phyloP scores from a whole-genome alignment of 2,888 invertebrate species.

The Chrysotoxum bicinctum region DNA sequence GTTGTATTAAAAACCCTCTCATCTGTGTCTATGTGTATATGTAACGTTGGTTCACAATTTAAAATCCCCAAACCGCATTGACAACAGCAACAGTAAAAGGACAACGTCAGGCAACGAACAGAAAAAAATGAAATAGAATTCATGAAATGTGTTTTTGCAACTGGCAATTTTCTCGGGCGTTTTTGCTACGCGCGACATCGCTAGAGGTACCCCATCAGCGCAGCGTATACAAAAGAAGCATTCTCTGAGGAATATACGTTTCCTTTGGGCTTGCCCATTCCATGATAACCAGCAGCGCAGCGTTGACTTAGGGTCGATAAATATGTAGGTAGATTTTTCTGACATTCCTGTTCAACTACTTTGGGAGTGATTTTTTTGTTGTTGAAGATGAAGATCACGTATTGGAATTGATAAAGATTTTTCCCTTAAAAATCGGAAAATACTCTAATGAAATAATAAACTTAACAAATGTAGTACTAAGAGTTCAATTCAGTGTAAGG shows the following conservation, averaged over 20 bases:
- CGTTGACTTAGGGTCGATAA: slow-evolving; percentile 24
- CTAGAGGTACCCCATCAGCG: neutral
- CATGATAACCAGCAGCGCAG: neutral
- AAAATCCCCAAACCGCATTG: slow-evolving; percentile 46
- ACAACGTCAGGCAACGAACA: neutral
- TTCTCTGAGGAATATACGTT: slow-evolving; percentile 51
- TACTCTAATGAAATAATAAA: too few species aligned
- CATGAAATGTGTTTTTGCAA: slow-evolving; percentile 69
- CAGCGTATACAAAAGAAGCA: slow-evolving; percentile 44
- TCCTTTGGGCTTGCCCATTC: slow-evolving; percentile 7
- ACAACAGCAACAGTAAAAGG: slow-evolving; percentile 39
- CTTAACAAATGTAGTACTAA: too few species aligned
- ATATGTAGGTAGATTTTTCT: neutral
- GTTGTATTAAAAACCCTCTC: slow-evolving; percentile 11
- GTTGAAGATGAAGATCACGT: neutral
- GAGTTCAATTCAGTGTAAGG: too few species aligned
- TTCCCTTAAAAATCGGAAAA: too few species aligned
- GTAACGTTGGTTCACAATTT: slow-evolving; percentile 4
- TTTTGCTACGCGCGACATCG: slow-evolving; percentile 52
- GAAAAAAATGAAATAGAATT: slow-evolving; percentile 45
- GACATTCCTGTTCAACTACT: neutral
- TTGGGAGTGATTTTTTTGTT: slow-evolving; percentile 14
- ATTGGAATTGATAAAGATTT: neutral
- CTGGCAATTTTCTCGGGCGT: slow-evolving; percentile 68
- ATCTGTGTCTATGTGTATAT: neutral